Evolutionary conservation across 92 coral and sea anemone genomes (phyloP).

Genomic region (Bergia sp.): DNA sequence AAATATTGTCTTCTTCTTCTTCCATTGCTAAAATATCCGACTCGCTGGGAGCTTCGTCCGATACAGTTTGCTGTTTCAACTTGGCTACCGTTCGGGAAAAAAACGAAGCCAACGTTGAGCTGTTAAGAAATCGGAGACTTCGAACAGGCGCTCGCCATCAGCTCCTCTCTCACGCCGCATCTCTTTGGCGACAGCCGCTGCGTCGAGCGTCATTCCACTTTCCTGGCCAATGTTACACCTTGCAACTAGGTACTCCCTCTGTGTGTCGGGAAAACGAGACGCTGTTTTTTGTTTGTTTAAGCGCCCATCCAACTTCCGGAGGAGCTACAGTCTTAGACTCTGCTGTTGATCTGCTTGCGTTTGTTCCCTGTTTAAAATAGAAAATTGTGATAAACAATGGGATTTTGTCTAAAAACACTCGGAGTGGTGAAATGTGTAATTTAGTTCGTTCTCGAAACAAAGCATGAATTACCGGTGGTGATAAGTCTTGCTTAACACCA

Average conservation of each 20-base stretch:
- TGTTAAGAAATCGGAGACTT: slow-evolving; percentile 41
- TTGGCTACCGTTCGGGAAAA: slow-evolving; percentile 53
- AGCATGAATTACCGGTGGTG: not conserved
- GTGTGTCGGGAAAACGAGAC: not conserved
- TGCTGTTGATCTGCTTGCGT: slow-evolving; percentile 30
- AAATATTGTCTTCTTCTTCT: slow-evolving; percentile 32
- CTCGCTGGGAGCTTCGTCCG: slow-evolving; percentile 4
- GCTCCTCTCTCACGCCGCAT: slow-evolving; percentile 45
- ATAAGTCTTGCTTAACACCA: not conserved
- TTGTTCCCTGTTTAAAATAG: slow-evolving; percentile 27
- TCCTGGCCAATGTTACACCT: slow-evolving; percentile 20
- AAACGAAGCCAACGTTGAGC: slow-evolving; percentile 58
- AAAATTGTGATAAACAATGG: not conserved
- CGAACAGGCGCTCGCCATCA: slow-evolving; percentile 48
- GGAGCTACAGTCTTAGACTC: slow-evolving; percentile 3
- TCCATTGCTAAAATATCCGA: slow-evolving; percentile 44
- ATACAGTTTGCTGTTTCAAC: slow-evolving; percentile 37
- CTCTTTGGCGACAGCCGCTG: slow-evolving; percentile 44
- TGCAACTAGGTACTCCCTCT: slow-evolving; percentile 10
- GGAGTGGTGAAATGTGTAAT: not conserved
- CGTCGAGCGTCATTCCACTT: slow-evolving; percentile 33
- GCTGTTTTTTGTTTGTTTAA: not conserved
- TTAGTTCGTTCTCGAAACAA: not conserved
- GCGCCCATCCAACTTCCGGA: slow-evolving; percentile 36
- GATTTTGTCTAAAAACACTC: not conserved